These are phyloP conservation scores for Drosophila putrida DNA, from an alignment of 2,888 invertebrate genomes.

Conservation along the genomic window DNA sequence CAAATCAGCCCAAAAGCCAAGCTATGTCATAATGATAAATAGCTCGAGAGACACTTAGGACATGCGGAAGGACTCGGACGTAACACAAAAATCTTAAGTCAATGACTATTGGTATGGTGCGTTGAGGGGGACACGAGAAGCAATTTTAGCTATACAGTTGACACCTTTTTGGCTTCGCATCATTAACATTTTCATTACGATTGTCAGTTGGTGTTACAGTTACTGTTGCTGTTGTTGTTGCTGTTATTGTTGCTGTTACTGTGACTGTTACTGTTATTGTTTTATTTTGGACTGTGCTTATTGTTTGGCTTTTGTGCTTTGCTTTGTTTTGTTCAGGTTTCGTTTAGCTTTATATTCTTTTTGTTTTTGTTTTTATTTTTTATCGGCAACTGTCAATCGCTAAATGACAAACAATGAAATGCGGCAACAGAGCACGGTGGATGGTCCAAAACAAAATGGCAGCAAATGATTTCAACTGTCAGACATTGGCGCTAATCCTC, in stretches of 20 bases:
- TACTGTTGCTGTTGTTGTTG: slow-evolving; percentile 17
- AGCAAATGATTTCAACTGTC: slow-evolving; percentile 67
- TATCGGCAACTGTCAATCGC: slow-evolving; percentile 79
- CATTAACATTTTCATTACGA: slow-evolving; percentile 77
- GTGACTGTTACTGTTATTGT: slow-evolving; percentile 22
- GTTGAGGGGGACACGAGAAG: slow-evolving; percentile 5
- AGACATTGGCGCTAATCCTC: slow-evolving; percentile 61
- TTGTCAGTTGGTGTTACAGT: slow-evolving; percentile 42
- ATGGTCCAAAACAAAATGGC: slow-evolving; percentile 54
- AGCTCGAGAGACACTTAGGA: slow-evolving; percentile 44
- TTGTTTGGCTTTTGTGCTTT: slow-evolving; percentile 34
- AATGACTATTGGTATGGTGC: slow-evolving; percentile 14
- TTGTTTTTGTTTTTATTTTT: slow-evolving; percentile 25
- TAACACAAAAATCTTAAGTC: slow-evolving; percentile 36
- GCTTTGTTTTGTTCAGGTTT: slow-evolving; percentile 35
- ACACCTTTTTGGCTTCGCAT: slow-evolving; percentile 67
- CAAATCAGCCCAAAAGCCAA: slow-evolving; percentile 70
- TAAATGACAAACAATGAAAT: slow-evolving; percentile 81
- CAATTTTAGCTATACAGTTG: slow-evolving; percentile 64
- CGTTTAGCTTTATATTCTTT: neutral
- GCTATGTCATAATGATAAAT: slow-evolving; percentile 76
- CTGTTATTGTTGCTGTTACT: slow-evolving; percentile 13
- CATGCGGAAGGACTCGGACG: slow-evolving; percentile 1
- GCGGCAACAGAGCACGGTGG: slow-evolving; percentile 50
- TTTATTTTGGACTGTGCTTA: slow-evolving; percentile 31